Conservation (phyloP, 1,140 invertebrate species). For the Trachymyrmex cornetzi region DNA sequence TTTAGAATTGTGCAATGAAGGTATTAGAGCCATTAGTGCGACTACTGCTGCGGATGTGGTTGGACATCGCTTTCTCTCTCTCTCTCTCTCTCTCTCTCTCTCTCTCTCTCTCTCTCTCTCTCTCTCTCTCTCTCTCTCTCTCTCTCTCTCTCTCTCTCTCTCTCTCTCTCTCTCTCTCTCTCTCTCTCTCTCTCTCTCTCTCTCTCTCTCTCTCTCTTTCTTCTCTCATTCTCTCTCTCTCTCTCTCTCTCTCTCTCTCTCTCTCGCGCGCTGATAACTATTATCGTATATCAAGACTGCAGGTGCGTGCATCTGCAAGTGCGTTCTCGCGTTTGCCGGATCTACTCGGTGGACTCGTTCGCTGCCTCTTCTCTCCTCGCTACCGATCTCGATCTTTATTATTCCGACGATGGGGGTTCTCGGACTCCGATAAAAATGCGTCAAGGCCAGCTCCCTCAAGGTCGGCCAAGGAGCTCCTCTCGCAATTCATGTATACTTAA, state of each 20-base stretch:
- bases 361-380: neutral
- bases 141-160: neutral
- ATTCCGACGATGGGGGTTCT: neutral
- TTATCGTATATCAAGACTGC: conserved; percentile 36
- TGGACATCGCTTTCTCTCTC: conserved; percentile 68
- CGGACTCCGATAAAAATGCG: conserved; percentile 44
- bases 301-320: neutral
- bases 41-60: conserved; percentile 80
- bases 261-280: neutral
- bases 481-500: conserved; percentile 48
- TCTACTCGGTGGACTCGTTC: conserved; percentile 19
- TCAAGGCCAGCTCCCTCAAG: conserved; percentile 20
- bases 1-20: conserved; percentile 83
- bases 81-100: neutral
- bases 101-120: neutral
- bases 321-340: conserved; percentile 28
- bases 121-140: too few relatives aligned
- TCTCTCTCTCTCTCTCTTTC: conserved; percentile 8
- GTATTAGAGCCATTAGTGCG: conserved; percentile 82
- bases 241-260: neutral
- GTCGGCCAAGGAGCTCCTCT: conserved; percentile 9
- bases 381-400: neutral
- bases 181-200: conserved; percentile 26
- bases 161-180: neutral
- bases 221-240: neutral